Base-by-base conservation (phyloP, 2,888 invertebrate species). In the Phrixothrix hirtus region DNA sequence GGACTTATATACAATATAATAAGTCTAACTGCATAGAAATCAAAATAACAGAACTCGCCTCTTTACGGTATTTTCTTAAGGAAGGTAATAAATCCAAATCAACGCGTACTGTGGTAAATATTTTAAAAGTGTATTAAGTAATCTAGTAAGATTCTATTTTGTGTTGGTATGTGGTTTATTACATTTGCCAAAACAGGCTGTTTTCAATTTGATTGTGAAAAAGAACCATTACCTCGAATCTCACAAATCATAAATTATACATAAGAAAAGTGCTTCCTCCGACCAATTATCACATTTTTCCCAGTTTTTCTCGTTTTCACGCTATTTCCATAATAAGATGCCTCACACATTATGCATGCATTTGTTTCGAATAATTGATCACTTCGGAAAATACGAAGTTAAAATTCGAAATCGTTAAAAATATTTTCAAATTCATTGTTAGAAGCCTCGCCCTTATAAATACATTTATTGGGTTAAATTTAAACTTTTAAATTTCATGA, bases 341-440 rank as follows among this genome's bases (percentile, higher is more conserved):
- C 53, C 43, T 53, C 53, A 53, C 47, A 44, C 48, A 53, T 53
- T 53, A 53, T 53, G 53, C 53, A 53, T 53, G 48, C 53, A 53
- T 53, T 53, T 53, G 53, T 53, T 53, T 53, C 47, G 53, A 53
- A 53, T 53, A 53, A 53, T 53, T 53, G 53, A 53, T 53, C 53
- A 39, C 48, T 48, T 53, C 43, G 53, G 43, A 43, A 53, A 48
- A 47, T 37, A 36, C 46, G 36, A 26, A 35, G 29, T 34, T 37
- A 45, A 37, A 37, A 52, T 42, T 42, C 46, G 37, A 25, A 41
- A 37, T 42, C 37, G 21, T 35, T 35, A 38, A 44, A 38, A 37
- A 15, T 36, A 27, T 26, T 32, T 30, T 41, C 30, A 17, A 41
- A 29, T 38, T 25, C 27, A 27, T 25, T 13, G 14, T 11, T 21